Base-by-base conservation (phyloP, 1,140 invertebrate genomes). In the Drosophila hydei region DNA sequence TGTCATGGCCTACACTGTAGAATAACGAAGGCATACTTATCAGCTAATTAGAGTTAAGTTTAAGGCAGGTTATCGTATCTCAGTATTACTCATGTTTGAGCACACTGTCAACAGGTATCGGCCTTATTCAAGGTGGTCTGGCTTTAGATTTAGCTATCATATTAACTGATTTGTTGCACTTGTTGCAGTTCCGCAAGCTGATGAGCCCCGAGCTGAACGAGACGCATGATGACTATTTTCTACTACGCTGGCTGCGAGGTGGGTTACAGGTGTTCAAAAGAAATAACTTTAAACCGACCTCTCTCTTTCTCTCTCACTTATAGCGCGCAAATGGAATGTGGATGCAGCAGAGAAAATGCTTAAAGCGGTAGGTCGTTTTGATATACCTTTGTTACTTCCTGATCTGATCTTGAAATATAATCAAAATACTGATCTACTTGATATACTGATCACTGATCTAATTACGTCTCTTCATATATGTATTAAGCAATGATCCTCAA, bases 301-400 rank as follows among this genome's bases (percentile, higher is more conserved):
- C 11, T 18, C 30, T 40, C 6, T 4, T 42, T 1, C 11, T 36
- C 54, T 27, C 50, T 14, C 8, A n/a, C 18, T 7, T 33, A 45
- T 51, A 97, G 97, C 97, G 8, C 93, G 97, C 91, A 96, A 95
- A 91, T 97, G 96, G 94, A 94, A 97, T 90, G 72, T 94, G 1
- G 94, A 94, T 19, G 96, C 95, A 2, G 96, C 96, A 0, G 96
- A 97, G 89, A 95, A 96, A 93, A 97, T 97, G 96, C 90, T 97
- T 0, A 92, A 96, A 93, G 95, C 96, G 76, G 83, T 87, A 59
- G 77, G 75, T 64, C 0, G 12, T 6, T 14, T 40, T 40, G 38
- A 3, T 40, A n/a, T n/a, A n/a, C 12, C n/a, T n/a, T n/a, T n/a
- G n/a, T n/a, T n/a, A 14, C 38, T 5, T 2, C 11, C 12, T 6